Base-by-base conservation (phyloP, 2,888 invertebrate species). In the Endotricha flammealis region DNA sequence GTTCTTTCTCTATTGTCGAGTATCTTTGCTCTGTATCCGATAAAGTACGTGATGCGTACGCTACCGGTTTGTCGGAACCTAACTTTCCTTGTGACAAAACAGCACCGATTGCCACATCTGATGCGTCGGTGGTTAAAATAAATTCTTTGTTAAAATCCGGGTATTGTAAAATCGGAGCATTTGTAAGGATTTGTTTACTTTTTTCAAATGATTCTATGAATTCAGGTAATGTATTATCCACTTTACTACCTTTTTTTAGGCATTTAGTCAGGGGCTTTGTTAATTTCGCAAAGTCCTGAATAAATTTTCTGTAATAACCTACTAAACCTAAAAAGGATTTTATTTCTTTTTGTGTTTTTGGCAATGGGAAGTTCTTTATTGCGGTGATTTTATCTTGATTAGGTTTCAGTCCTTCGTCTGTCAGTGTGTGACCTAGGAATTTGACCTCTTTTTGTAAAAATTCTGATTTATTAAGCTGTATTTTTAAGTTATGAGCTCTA, bases 141-240 rank as follows among this genome's bases (percentile, higher is more conserved):
- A 57, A 55, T 1, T 46, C 40, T 46, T 64, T 52, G 0, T 44
- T 32, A 11, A 73, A 73, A 32, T 70, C 61, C 4, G 65, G 65
- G 23, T 66, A 72, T 38, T 60, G 50, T 20, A 29, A 4, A 9
- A 29, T 29, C 1, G 29, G 29, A 3, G 7, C 29, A 5, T 29
- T 29, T 1, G n/a, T 29, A n/a, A 29, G 14, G 1, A 29, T 9
- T 16, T 29, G 8, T 14, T 29, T 14, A 8, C 29, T 14, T 13
- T 29, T 29, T n/a, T 9, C 9, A 11, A 57, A 52, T n/a, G 48
- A 38, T 27, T 53, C 22, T 29, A 50, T 29, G 7, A 44, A 57
- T 32, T 57, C 41, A n/a, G n/a, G n/a, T 25, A 39, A n/a, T 12
- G 33, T 13, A 5, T 14, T 6, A 6, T 24, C 30, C 0, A 51